Base-by-base conservation (phyloP, 2,797 vertebrate species). In the Halcyon leucocephala region DNA sequence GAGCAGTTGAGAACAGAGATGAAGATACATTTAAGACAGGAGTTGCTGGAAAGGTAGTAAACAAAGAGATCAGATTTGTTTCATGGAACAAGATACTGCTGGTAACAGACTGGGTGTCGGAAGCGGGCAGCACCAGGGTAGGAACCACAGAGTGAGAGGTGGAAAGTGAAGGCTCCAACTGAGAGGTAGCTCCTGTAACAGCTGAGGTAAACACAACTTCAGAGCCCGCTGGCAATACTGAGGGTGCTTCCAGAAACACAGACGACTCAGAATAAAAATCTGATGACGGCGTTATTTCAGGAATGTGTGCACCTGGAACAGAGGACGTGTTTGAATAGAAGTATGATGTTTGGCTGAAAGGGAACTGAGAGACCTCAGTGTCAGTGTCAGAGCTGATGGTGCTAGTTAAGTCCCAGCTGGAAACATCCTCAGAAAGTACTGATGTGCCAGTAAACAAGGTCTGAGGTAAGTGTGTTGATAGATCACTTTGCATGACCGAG, bases 131-230 rank as follows among this genome's bases (percentile, higher is more conserved):
- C 93, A 95, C 95, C 95, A 39, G 70, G 4, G 94, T 82, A 70
- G 95, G 69, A 96, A 74, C 78, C 42, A 88, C 18, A 0, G 94
- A 67, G 13, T 42, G 81, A 54, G 21, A 95, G 28, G 69, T 55
- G 31, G 48, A 74, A 64, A 87, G 78, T 1, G 96, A 97, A 82
- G 93, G 97, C 87, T 97, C 97, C 77, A 96, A 64, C 96, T 78
- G 96, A 86, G 97, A 98, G 95, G 98, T 98, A 97, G 98, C 84
- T 94, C 97, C 98, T 79, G 97, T 90, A 79, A 95, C 94, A 96
- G 91, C 92, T 89, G 93, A 98, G 97, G 98, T 97, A 98, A 97
- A 97, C 73, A 37, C 96, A 96, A 80, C 97, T 97, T 58, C 98
- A 87, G 90, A 96, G 86, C 77, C 95, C 37, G 51, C 95, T 83